Base-by-base conservation (phyloP, 2,888 invertebrate genomes). In the Phrixothrix hirtus region DNA sequence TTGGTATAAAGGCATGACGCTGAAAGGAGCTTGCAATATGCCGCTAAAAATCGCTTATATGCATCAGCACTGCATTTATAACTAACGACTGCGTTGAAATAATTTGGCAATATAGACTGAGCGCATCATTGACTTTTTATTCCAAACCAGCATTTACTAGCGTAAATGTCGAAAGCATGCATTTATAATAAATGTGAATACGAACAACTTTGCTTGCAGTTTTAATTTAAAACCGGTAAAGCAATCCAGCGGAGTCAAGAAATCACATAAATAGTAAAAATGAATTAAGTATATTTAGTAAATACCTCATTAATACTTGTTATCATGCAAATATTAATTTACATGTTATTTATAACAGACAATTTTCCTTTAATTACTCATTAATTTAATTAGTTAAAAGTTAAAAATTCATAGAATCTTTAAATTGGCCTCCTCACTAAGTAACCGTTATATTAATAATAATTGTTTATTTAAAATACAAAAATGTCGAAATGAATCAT, bases 91-190 rank as follows among this genome's bases (percentile, higher is more conserved):
- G 32, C 41, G 42, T 47, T 42, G 46, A 52, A 53, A 48, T 53
- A 47, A 44, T 47, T 48, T 42, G 42, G 53, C 48, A 34, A 30
- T 53, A 48, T 53, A 53, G 53, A 53, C 53, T 53, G 47, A 53
- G 43, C 53, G 53, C 53, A 47, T 53, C 53, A 53, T 48, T 53
- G 47, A 53, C 42, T 53, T 44, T 42, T 36, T 15, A 39, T 21
- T 45, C 43, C 27, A 14, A 37, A 49, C 36, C 43, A 11, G 13
- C 37, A 36, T 35, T 15, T 21, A 29, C 30, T 36, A 12, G 7
- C 35, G 29, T 36, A 27, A 25, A 36, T 17, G 29, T 26, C 13
- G 35, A 37, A 45, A 35, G 17, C 15, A 38, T 27, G 34, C 32
- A 48, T 14, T 13, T 21, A 32, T 14, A 12, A 17, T 16, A 36